Base-by-base conservation (phyloP, 1,140 invertebrate genomes). In the Drosophila pandora region DNA sequence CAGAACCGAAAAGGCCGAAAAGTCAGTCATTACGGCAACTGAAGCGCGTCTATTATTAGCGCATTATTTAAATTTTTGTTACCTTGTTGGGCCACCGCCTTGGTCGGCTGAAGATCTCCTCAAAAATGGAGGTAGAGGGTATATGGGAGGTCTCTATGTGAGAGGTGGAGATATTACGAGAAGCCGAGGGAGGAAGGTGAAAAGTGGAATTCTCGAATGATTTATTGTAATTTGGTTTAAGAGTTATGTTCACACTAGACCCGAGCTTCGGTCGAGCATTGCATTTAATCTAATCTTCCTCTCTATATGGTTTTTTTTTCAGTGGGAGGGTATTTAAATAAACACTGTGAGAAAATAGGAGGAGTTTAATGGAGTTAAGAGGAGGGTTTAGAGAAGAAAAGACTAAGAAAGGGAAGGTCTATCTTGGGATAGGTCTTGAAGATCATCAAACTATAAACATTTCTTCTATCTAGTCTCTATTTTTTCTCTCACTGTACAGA, bases 1-100 rank as follows among this genome's bases (percentile, higher is more conserved):
- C 57, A 56, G 64, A 58, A 22, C 64, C 56, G 28, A 77, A 77
- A 64, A 49, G 21, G 21, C 39, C 37, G 30, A 32, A 39, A 25
- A 56, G 45, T 67, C 59, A 63, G 55, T 88, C 83, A 88, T 88
- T 88, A 83, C 83, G 81, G 48, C 58, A 88, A 83, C 83, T 88
- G 83, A 87, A 88, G 83, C 83, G 83, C 83, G 76, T 88, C 83
- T 88, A 88, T 88, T 88, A 88, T 88, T 88, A 88, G 63, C 83
- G 79, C 83, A 88, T 88, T 88, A 88, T 88, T 88, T 77, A 88
- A 88, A 88, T 82, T 82, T 28, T 67, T 22, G 43, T 48, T 57
- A 25, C 5, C 56, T 48, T 50, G 63, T 49, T 54, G 22, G 17
- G 21, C 22, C 28, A 0, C 34, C 10, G 4, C 41, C 41, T 58